A percentile compares a stretch with the other conserved stretches of the same genome.
phyloP scores from a whole-genome alignment of 2,797 vertebrate genomes.

The Tiaroga cobitis region DNA sequence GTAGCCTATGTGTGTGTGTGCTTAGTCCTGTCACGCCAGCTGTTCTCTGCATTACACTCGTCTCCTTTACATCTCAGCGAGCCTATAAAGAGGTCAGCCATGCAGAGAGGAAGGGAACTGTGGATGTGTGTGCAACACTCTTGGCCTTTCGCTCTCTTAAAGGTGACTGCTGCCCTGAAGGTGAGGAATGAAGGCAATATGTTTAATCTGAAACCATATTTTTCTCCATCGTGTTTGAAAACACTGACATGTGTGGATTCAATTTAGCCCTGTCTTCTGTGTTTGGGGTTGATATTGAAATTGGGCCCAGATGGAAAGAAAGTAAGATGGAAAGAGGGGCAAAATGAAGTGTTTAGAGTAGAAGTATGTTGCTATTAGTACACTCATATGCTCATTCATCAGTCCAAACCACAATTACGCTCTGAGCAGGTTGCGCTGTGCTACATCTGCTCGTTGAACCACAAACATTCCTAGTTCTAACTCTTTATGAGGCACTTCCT shows the following conservation, averaged over 20 bases:
- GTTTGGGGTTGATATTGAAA: constrained; percentile 53
- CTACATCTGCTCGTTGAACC: constrained; percentile 35
- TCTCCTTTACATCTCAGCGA: constrained; percentile 38
- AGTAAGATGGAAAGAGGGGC: background rate
- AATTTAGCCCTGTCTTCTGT: constrained; percentile 45
- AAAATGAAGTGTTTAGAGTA: constrained; percentile 7
- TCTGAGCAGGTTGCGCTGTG: constrained; percentile 15
- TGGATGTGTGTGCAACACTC: constrained; percentile 21
- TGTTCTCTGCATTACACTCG: constrained; percentile 44
- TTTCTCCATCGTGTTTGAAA: constrained; percentile 18
- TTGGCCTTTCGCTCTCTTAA: constrained; percentile 26
- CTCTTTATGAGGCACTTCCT: constrained; percentile 31
- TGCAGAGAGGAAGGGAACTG: constrained; percentile 24
- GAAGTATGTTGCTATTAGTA: constrained; percentile 28
- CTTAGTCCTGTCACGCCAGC: constrained; percentile 49
- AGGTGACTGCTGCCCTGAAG: constrained; percentile 36
- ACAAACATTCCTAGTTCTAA: constrained; percentile 22
- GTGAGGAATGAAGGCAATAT: background rate
- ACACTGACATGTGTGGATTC: constrained; percentile 51
- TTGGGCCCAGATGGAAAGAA: constrained; percentile 42
- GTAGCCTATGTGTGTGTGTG: constrained; percentile 42
- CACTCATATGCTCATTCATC: constrained; percentile 37
- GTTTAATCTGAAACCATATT: constrained; percentile 16
- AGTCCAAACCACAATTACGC: constrained; percentile 25
- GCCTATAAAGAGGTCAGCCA: constrained; percentile 51